These are phyloP conservation scores for Chelonoidis abingdonii DNA, from an alignment of 2,113 vertebrate species.

Conservation along the genomic window DNA sequence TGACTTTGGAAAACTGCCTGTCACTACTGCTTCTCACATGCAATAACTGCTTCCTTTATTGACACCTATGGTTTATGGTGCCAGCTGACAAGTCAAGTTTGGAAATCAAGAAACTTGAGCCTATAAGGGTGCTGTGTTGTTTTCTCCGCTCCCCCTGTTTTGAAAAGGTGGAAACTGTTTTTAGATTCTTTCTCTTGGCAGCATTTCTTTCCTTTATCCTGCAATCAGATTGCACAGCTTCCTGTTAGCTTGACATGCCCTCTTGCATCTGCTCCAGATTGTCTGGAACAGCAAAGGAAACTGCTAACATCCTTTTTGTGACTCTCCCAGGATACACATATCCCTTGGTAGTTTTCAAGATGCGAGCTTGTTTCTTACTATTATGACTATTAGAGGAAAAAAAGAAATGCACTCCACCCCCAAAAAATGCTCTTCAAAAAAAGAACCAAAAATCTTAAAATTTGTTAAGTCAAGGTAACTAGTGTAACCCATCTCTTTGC, in stretches of 20 bases:
- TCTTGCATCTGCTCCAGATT: constrained; percentile 5
- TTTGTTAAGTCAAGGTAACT: neutral
- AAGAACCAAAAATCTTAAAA: neutral
- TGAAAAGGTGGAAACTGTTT: neutral
- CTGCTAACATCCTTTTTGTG: constrained; percentile 30
- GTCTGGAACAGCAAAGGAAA: neutral
- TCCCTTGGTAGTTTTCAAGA: constrained; percentile 39
- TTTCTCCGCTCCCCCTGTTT: neutral
- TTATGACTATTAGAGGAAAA: neutral
- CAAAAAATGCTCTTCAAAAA: neutral
- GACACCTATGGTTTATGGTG: neutral
- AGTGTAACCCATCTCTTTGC: neutral
- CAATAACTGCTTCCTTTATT: neutral
- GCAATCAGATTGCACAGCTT: constrained; percentile 3
- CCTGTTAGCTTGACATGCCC: neutral
- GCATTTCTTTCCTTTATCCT: constrained; percentile 57
- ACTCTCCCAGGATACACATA: constrained; percentile 42
- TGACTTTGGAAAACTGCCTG: neutral
- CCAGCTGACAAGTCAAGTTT: neutral
- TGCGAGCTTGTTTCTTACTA: constrained; percentile 29
- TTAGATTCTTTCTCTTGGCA: constrained; percentile 4
- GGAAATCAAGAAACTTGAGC: neutral
- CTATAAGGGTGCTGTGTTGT: fast-evolving
- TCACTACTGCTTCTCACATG: neutral
- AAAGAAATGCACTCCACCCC: neutral